These are phyloP conservation scores for Drosophila paulistorum DNA, from an alignment of 1,140 invertebrate genomes.

Conservation along the genomic window DNA sequence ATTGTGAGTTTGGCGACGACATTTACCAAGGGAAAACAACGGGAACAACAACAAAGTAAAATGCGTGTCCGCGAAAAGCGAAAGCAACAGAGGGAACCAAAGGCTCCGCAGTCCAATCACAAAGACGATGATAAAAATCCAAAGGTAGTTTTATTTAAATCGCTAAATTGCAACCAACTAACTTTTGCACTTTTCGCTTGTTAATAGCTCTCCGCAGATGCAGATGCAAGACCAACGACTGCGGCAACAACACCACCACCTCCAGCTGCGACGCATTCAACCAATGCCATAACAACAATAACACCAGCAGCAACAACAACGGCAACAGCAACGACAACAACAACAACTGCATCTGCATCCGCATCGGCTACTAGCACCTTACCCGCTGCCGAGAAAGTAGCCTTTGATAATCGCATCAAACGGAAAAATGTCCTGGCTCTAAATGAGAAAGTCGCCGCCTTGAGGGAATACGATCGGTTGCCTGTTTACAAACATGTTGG, in stretches of 20 bases:
- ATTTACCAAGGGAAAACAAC: conserved; percentile 11
- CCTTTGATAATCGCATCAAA: conserved; percentile 79
- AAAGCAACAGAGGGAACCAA: conserved; percentile 54
- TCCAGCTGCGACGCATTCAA: not conserved
- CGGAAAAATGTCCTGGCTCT: conserved; percentile 78
- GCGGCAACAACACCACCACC: conserved; percentile 25
- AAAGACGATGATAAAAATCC: conserved; percentile 44
- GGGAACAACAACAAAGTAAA: conserved; percentile 19
- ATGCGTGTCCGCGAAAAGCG: conserved; percentile 75
- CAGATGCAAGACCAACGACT: conserved; percentile 31
- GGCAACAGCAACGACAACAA: not conserved
- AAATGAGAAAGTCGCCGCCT: conserved; percentile 76
- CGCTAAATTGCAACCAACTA: too few species aligned
- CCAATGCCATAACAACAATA: not conserved
- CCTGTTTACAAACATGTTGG: conserved; percentile 79
- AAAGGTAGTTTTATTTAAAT: conserved; percentile 37
- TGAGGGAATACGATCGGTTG: conserved; percentile 72
- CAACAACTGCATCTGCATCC: conserved; percentile 26
- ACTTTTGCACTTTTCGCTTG: too few species aligned
- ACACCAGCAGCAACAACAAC: not conserved
- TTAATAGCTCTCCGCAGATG: conserved; percentile 24
- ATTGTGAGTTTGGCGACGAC: conserved; percentile 24
- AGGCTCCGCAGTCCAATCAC: conserved; percentile 30
- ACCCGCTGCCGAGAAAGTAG: conserved; percentile 65
- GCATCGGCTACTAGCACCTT: conserved; percentile 26